Evolutionary conservation across 2,113 vertebrate genomes (phyloP).

Genomic region (Cyprinus carpio): DNA sequence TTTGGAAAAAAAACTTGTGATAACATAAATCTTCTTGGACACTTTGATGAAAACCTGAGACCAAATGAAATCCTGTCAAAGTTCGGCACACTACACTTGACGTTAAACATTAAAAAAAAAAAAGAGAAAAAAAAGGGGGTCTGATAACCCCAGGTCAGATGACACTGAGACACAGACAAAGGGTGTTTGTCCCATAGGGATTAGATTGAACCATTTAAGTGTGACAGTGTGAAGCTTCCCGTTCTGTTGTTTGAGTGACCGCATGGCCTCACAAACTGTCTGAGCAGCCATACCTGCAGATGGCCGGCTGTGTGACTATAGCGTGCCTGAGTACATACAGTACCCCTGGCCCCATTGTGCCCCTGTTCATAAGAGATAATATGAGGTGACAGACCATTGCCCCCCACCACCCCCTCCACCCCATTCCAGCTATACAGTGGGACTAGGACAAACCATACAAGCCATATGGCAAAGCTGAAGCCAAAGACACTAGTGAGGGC

Average conservation of each 20-base stretch:
- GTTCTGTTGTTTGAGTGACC: slow-evolving; percentile 33
- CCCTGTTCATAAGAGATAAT: slow-evolving; percentile 43
- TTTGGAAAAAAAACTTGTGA: not conserved
- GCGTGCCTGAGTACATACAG: slow-evolving; percentile 29
- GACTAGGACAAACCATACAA: slow-evolving; percentile 2
- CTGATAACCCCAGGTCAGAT: not conserved
- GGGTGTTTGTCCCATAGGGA: not conserved
- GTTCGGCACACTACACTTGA: not conserved
- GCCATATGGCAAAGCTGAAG: slow-evolving; percentile 75
- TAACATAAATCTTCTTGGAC: not conserved
- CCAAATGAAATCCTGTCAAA: slow-evolving; percentile 11
- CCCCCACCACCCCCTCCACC: not conserved
- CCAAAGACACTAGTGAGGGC: slow-evolving; percentile 59
- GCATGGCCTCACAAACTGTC: not conserved
- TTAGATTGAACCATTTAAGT: slow-evolving; percentile 25
- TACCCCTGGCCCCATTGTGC: slow-evolving; percentile 47
- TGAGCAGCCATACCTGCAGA: slow-evolving; percentile 29
- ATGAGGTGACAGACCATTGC: slow-evolving; percentile 41
- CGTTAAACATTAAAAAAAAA: not conserved
- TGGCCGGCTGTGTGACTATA: slow-evolving; percentile 17
- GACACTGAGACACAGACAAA: slow-evolving; percentile 42
- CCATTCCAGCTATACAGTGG: not conserved
- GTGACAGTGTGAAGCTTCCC: slow-evolving; percentile 3
- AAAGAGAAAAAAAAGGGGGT: not conserved
- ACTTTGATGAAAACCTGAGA: not conserved